Conservation (phyloP, 2,888 invertebrate genomes). For the Malthinus seriepunctatus region DNA sequence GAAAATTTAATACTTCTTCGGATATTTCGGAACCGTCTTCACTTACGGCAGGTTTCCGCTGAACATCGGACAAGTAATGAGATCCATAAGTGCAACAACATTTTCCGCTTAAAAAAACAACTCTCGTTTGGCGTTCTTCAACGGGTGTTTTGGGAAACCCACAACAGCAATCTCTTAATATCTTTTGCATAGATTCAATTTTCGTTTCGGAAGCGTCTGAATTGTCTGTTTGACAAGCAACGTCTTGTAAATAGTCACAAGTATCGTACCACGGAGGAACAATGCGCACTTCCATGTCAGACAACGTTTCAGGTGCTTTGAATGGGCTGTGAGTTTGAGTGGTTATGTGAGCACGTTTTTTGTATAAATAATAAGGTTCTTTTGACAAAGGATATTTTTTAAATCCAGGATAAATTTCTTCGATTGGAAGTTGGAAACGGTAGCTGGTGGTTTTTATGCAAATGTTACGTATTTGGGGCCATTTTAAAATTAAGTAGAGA, state of each 20-base stretch:
- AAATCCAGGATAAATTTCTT: too few relatives aligned
- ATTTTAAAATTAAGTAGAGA: slow-evolving; percentile 24
- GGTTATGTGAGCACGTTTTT: not conserved
- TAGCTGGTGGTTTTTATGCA: slow-evolving; percentile 11
- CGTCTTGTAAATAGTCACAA: slow-evolving; percentile 12
- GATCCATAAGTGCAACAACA: slow-evolving; percentile 13
- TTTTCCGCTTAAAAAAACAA: not conserved
- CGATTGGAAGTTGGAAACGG: not conserved
- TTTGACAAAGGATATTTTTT: too few relatives aligned
- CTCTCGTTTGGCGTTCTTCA: not conserved
- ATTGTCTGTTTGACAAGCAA: slow-evolving; percentile 19
- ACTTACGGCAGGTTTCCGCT: too few relatives aligned
- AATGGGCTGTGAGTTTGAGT: not conserved
- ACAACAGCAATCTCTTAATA: slow-evolving; percentile 3
- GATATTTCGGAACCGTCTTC: not conserved
- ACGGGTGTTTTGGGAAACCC: not conserved
- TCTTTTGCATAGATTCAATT: not conserved
- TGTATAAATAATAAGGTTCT: too few relatives aligned
- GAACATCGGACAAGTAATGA: not conserved
- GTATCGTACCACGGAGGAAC: slow-evolving; percentile 4
- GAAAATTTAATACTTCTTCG: not conserved
- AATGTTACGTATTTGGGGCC: slow-evolving; percentile 17
- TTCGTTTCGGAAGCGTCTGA: not conserved
- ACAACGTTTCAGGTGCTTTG: not conserved
- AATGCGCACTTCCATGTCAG: slow-evolving; percentile 8